phyloP scores from a whole-genome alignment of 2,113 vertebrate genomes.

The Blennius ocellaris region DNA sequence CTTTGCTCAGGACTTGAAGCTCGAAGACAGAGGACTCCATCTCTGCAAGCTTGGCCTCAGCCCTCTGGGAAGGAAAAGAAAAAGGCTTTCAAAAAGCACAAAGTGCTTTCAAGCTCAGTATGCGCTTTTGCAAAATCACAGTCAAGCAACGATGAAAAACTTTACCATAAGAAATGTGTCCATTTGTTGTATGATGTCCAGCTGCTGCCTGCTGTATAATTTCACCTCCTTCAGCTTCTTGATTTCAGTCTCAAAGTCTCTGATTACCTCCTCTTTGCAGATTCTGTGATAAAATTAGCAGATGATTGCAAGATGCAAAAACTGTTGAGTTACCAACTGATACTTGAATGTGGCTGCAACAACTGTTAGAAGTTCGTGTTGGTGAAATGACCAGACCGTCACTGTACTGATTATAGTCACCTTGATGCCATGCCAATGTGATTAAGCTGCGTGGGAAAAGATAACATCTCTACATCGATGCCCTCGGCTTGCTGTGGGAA shows the following conservation, averaged over 20 bases:
- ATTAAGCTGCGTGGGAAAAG: constrained; percentile 76
- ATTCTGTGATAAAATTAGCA: constrained; percentile 62
- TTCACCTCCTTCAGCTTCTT: constrained; percentile 77
- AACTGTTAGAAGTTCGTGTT: neutral
- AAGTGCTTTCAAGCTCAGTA: neutral
- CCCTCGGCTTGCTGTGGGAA: constrained; percentile 80
- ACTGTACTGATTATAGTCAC: constrained; percentile 43
- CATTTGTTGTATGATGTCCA: constrained; percentile 72
- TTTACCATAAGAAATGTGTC: constrained; percentile 78
- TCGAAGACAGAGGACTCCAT: constrained; percentile 66
- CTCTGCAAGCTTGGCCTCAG: constrained; percentile 68
- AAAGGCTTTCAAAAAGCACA: neutral
- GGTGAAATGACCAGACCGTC: neutral
- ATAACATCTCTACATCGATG: constrained; percentile 74
- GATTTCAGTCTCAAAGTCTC: constrained; percentile 76
- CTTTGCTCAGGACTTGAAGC: constrained; percentile 59
- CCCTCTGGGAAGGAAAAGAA: constrained; percentile 61
- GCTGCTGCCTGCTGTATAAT: constrained; percentile 62
- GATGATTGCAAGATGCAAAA: neutral
- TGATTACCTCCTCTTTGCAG: constrained; percentile 80
- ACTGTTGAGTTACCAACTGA: neutral
- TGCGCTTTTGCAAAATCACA: neutral
- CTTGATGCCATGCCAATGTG: constrained; percentile 79
- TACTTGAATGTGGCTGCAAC: neutral
- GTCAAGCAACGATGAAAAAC: neutral